A percentile compares a stretch with the other conserved stretches of the same genome.
phyloP scores from a whole-genome alignment of 2,113 vertebrate species.

The Chitala chitala region DNA sequence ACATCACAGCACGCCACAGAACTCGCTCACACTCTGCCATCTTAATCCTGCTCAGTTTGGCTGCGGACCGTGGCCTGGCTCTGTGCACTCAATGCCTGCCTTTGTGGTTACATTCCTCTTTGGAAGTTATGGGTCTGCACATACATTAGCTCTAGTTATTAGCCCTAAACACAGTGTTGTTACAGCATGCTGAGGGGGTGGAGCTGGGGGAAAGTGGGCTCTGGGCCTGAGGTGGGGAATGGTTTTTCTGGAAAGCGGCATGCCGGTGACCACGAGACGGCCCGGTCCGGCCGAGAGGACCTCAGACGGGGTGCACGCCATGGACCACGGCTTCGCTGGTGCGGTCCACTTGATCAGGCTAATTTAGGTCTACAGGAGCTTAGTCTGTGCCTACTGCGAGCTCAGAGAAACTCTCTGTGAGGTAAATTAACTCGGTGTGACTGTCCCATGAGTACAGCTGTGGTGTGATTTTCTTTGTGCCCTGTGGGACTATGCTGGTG shows the following conservation, averaged over 20 bases:
- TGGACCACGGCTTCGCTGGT: too few species aligned
- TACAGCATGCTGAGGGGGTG: not conserved
- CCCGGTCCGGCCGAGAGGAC: not conserved
- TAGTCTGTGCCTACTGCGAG: not conserved
- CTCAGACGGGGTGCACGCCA: not conserved
- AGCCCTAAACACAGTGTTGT: slow-evolving; percentile 12
- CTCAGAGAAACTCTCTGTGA: not conserved
- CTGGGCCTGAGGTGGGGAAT: too few species aligned
- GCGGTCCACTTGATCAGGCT: not conserved
- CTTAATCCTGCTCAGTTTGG: slow-evolving; percentile 14
- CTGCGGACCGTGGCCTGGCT: not conserved
- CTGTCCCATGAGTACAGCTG: too few species aligned
- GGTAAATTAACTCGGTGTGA: not conserved
- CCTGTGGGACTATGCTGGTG: too few species aligned
- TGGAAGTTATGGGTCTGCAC: not conserved
- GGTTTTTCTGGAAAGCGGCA: not conserved
- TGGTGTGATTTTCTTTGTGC: too few species aligned
- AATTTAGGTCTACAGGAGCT: too few species aligned
- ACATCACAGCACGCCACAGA: slow-evolving; percentile 6
- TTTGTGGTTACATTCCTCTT: slow-evolving; percentile 16
- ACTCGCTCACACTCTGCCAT: slow-evolving; percentile 6
- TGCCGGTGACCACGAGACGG: not conserved
- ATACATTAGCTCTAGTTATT: slow-evolving; percentile 8
- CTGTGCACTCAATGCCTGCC: slow-evolving; percentile 17
- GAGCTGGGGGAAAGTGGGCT: not conserved